phyloP scores from a whole-genome alignment of 2,888 invertebrate species.

The Cataglyphis livida region DNA sequence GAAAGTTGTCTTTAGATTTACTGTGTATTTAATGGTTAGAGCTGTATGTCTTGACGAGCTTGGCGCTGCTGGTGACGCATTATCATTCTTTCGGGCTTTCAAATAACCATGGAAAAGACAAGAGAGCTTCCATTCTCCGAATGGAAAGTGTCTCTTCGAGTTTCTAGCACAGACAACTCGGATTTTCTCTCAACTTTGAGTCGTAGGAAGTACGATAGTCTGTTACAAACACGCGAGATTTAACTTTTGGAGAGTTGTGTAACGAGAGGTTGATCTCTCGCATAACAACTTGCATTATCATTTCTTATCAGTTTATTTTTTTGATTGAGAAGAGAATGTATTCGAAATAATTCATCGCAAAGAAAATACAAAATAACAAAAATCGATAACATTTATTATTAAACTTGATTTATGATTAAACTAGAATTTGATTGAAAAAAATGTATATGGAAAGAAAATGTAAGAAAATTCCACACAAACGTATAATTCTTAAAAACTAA shows the following conservation, averaged over 20 bases:
- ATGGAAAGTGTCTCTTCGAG: conserved; percentile 30
- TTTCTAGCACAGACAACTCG: conserved; percentile 15
- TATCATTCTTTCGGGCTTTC: not conserved
- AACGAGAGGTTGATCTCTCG: conserved; percentile 27
- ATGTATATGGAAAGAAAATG: too few species aligned
- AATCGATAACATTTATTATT: not conserved
- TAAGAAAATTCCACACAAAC: not conserved
- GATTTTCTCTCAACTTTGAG: conserved; percentile 28
- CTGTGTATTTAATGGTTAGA: conserved; percentile 20
- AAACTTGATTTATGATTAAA: not conserved
- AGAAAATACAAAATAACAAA: not conserved
- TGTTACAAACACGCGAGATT: conserved; percentile 39
- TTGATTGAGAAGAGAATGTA: not conserved
- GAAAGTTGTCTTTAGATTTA: not conserved
- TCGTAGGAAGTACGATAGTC: conserved; percentile 29
- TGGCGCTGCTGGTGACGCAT: not conserved
- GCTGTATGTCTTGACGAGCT: conserved; percentile 10
- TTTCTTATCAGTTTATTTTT: not conserved
- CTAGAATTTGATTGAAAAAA: not conserved
- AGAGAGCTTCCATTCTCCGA: conserved; percentile 1
- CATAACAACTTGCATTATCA: not conserved
- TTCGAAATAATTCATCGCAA: not conserved
- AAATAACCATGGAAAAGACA: conserved; percentile 40
- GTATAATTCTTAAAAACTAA: not conserved
- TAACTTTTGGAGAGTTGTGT: conserved; percentile 24